Conservation (phyloP, 2,888 invertebrate genomes). For the Cyaniris semiargus region DNA sequence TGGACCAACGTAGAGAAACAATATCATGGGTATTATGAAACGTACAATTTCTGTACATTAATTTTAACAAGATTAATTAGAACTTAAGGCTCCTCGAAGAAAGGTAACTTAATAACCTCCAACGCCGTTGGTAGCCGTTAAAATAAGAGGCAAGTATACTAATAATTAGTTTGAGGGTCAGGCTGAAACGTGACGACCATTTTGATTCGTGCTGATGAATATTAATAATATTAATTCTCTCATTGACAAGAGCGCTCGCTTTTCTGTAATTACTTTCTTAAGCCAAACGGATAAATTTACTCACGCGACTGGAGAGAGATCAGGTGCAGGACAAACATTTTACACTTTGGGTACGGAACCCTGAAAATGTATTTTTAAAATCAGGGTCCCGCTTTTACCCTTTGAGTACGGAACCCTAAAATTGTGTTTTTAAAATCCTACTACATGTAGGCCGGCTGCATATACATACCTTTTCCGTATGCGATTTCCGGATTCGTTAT, state of each 20-base stretch:
- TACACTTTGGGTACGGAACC: no score
- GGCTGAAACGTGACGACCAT: background rate
- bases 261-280: no score
- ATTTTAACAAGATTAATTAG: background rate
- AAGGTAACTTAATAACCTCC: background rate
- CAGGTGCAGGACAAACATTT: no score
- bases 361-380: no score
- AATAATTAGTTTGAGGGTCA: conserved; percentile 3
- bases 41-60: background rate
- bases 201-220: background rate
- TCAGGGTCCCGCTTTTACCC: no score
- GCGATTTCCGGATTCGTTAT: no score
- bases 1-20: background rate
- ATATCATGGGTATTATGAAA: background rate
- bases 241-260: background rate
- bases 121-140: background rate
- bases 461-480: no score
- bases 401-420: no score
- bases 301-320: no score
- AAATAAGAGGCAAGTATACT: background rate
- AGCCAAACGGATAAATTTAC: no score
- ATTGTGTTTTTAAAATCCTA: no score
- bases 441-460: no score
- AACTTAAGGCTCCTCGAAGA: background rate
- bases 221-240: background rate